Percentiles rank a stretch among this genome's conserved stretches.
phyloP scores from a whole-genome alignment of 2,113 vertebrate genomes.

The Neofelis nebulosa region DNA sequence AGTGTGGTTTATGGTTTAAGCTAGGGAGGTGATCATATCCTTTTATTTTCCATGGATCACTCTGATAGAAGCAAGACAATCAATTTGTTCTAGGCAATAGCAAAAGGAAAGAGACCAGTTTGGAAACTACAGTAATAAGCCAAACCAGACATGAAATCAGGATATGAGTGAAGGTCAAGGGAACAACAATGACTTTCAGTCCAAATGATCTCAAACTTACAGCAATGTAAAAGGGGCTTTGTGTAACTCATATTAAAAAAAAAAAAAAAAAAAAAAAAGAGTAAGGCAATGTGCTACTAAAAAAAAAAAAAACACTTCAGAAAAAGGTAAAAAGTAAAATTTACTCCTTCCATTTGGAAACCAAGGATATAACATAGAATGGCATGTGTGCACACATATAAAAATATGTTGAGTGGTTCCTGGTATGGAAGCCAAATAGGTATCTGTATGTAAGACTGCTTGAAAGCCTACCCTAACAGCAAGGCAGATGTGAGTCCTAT shows the following conservation, averaged over 20 bases:
- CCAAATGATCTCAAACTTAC: neutral
- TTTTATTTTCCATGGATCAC: neutral
- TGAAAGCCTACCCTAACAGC: neutral
- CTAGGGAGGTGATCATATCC: neutral
- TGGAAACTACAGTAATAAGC: neutral
- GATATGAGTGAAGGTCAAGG: neutral
- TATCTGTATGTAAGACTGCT: neutral
- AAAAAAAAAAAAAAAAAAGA: neutral
- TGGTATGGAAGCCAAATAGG: neutral
- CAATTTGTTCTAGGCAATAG: neutral
- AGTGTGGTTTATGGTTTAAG: neutral
- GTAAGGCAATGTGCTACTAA: neutral
- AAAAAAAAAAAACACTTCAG: neutral
- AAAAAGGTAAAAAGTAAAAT: neutral
- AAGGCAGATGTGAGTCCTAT: neutral
- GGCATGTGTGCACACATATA: neutral
- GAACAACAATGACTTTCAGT: neutral
- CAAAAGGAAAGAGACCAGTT: neutral
- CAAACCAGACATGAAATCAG: neutral
- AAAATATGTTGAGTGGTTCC: fast-evolving
- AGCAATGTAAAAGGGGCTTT: neutral
- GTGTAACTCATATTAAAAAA: neutral
- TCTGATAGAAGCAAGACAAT: neutral
- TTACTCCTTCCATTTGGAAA: neutral
- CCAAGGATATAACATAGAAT: neutral